These are phyloP conservation scores for Dryoscopus gambensis DNA, from an alignment of 2,113 vertebrate species.

Conservation along the genomic window DNA sequence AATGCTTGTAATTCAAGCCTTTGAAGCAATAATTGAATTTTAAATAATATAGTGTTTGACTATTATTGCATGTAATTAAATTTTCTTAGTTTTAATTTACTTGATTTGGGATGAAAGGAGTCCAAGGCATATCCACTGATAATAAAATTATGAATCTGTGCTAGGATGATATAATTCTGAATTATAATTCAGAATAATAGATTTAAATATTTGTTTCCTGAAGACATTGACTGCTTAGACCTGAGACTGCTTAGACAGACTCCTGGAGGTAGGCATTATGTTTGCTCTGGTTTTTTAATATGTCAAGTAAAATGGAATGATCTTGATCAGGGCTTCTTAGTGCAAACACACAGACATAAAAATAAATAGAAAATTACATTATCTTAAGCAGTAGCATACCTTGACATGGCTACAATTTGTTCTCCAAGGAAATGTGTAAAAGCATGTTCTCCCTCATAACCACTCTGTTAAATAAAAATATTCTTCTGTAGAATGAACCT, in stretches of 20 bases:
- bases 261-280: not conserved
- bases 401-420: not conserved
- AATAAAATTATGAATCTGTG: not conserved
- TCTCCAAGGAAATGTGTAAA: not conserved
- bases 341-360: not conserved
- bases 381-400: not conserved
- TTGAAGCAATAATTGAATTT: not conserved
- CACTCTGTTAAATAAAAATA: not conserved
- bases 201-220: not conserved
- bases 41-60: not conserved
- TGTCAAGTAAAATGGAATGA: not conserved
- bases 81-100: not conserved
- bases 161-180: not conserved
- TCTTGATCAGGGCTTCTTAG: not conserved
- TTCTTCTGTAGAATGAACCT: not conserved
- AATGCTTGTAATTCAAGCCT: not conserved
- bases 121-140: not conserved
- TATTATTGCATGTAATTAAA: not conserved
- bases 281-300: not conserved
- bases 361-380: not conserved
- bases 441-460: not conserved
- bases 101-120: not conserved
- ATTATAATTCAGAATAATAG: not conserved
- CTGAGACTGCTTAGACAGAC: not conserved
- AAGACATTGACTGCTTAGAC: not conserved